Percentiles rank a stretch among this genome's conserved stretches.
These are phyloP conservation scores for Pachypsylla venusta DNA, from an alignment of 1,140 invertebrate genomes.

Conservation along the genomic window DNA sequence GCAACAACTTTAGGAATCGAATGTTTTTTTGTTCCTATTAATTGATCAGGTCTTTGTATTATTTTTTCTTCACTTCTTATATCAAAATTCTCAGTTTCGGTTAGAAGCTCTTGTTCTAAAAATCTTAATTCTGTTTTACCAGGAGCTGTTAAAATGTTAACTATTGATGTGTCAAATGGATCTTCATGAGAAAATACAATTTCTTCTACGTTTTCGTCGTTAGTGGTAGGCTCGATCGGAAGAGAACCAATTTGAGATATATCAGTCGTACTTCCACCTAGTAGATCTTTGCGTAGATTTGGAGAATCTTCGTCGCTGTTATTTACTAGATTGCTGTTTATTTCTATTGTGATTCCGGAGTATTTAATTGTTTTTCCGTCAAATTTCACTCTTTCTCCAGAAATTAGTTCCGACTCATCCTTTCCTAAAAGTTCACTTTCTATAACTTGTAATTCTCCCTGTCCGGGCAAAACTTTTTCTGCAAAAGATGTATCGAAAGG, in stretches of 20 bases:
- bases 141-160: constrained; percentile 49
- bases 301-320: not conserved
- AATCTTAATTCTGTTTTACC: constrained; percentile 61
- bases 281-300: constrained; percentile 19
- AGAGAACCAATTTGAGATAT: constrained; percentile 48
- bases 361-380: constrained; percentile 13
- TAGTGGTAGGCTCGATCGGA: constrained; percentile 42
- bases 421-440: constrained; percentile 38
- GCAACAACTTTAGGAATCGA: constrained; percentile 43
- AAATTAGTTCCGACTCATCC: constrained; percentile 12
- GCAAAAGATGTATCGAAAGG: constrained; percentile 77
- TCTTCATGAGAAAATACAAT: constrained; percentile 45
- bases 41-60: constrained; percentile 18
- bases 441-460: constrained; percentile 44
- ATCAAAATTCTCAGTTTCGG: constrained; percentile 46
- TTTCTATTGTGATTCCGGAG: constrained; percentile 12
- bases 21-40: constrained; percentile 18
- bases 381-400: constrained; percentile 7
- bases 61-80: constrained; percentile 38
- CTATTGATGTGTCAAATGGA: constrained; percentile 69
- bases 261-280: constrained; percentile 52
- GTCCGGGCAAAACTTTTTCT: constrained; percentile 54
- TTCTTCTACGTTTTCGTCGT: constrained; percentile 37
- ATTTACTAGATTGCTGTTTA: constrained; percentile 11
- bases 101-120: constrained; percentile 58